These are phyloP conservation scores for Agrotis ipsilon DNA, from an alignment of 2,888 invertebrate species.

Conservation along the genomic window DNA sequence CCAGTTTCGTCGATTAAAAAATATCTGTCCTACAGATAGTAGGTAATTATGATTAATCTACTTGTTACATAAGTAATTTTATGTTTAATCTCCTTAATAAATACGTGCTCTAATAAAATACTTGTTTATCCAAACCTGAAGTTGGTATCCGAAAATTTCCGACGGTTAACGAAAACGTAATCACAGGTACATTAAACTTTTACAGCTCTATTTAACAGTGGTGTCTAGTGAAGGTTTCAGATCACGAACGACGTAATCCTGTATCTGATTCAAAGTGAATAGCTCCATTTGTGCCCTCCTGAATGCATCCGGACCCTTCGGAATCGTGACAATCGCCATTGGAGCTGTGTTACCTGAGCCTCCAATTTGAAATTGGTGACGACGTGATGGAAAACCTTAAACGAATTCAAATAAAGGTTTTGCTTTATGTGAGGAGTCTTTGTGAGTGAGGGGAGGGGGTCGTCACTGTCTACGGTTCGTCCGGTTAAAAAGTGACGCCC, in stretches of 20 bases:
- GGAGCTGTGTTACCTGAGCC: constrained; percentile 67
- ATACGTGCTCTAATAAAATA: not conserved
- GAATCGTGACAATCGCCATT: constrained; percentile 73
- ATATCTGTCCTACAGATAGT: too few relatives aligned
- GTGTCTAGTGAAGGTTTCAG: constrained; percentile 76
- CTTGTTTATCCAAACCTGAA: constrained; percentile 9
- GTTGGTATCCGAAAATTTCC: constrained; percentile 10
- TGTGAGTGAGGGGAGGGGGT: constrained; percentile 5
- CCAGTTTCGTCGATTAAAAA: too few relatives aligned
- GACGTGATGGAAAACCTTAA: constrained; percentile 62
- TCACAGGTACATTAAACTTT: constrained; percentile 64
- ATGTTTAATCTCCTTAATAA: too few relatives aligned
- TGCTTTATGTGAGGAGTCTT: constrained; percentile 34
- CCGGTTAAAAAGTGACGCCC: not conserved
- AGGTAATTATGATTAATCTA: too few relatives aligned
- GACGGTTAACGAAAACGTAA: constrained; percentile 48
- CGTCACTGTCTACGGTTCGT: not conserved
- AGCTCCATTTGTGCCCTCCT: constrained; percentile 78
- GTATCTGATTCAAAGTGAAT: constrained; percentile 84
- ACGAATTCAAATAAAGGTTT: constrained; percentile 52
- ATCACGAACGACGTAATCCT: constrained; percentile 80
- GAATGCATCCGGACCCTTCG: constrained; percentile 85
- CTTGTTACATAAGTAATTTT: too few relatives aligned
- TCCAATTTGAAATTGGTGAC: constrained; percentile 61
- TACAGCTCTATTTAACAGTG: constrained; percentile 67